Evolutionary conservation across 23 tunicate genomes (phyloP), one percentile per base, ranked within the genome.

Genomic region (Ciona savignyi): DNA sequence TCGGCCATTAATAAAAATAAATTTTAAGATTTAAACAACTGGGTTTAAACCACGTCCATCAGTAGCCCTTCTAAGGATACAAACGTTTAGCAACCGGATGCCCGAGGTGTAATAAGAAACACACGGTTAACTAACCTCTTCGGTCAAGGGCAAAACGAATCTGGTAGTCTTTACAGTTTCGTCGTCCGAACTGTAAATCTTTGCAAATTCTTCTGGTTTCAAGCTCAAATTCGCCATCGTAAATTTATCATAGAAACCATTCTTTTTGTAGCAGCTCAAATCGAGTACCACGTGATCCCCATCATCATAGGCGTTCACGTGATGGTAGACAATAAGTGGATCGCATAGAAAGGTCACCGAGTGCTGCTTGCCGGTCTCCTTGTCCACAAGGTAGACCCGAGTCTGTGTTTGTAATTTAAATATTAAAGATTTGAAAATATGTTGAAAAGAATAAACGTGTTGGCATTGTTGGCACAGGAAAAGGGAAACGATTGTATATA

Each of bases 251-350:
- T 85, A 82, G 63, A 80, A 92, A 22, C 79, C 87, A 28, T 81
- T 35, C 30, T 77, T 66, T 6, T 81, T 70, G 73, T 82, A 85
- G 29, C 70, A 66, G 67, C 92, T 84, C 76, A 83, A 6, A 29
- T 90, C 97, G 32, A 90, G 26, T 42, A 90, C 81, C 23, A 90
- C 74, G 63, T 90, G 85, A 42, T 65, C 79, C 32, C 81, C 97
- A 23, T 90, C 81, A 63, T 90, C 97, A 71, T 83, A 90, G 23
- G 97, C 89, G 56, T 90, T 90, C 15, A 90, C 70, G 63, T 83
- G 73, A 56, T 90, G 97, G 67, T 81, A 90, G 15, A 90, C 86
- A 30, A 80, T 71, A 27, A 90, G 28, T 11, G 97, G 81, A 29
- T 90, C 90, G 64, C 82, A 74, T 70, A 34, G 32, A 63, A 62